Evolutionary conservation across 2,113 vertebrate genomes (phyloP), one percentile per base, ranked within the genome.

Genomic region (Nyctereutes procyonoides): DNA sequence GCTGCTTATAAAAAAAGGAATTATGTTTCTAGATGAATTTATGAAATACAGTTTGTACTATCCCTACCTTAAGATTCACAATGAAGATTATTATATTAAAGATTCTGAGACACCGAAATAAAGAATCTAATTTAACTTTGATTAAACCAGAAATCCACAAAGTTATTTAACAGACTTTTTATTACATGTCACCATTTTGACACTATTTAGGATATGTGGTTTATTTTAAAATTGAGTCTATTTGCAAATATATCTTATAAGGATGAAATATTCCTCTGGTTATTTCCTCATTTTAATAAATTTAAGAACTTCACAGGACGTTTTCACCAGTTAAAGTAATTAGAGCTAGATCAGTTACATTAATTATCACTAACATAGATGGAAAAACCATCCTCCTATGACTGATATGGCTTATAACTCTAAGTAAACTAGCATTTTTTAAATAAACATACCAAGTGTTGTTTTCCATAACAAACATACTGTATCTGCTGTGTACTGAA

Each of bases 211-310:
- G 7, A 28, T 67, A 2, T 83, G 1, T 14, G 26, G 1, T 95
- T 56, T 65, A 91, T 81, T 82, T 90, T 43, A 51, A 96, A 93
- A 38, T 91, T 38, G 73, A 62, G 9, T 74, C 22, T 69, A 38
- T 65, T 94, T 95, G 26, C 69, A 91, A 94, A 93, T 77, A 71
- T 38, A 63, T 84, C 67, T 97, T 65, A 56, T n/a, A 79, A 76
- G 3, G 22, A 88, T 91, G 60, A 35, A 77, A 73, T 43, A 58
- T 51, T 20, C 14, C 26, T 84, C 24, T 56, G 71, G 2, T 69
- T 86, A 53, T 86, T 87, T 51, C 9, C 71, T 65, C 43, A 92
- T 56, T 92, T 92, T 83, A 93, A 94, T 86, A 11, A 96, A 62
- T 58, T 88, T 62, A 76, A 91, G 32, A 24, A 48, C 32, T 88